Conservation (phyloP, 2,113 vertebrate genomes). For the Scomber japonicus region DNA sequence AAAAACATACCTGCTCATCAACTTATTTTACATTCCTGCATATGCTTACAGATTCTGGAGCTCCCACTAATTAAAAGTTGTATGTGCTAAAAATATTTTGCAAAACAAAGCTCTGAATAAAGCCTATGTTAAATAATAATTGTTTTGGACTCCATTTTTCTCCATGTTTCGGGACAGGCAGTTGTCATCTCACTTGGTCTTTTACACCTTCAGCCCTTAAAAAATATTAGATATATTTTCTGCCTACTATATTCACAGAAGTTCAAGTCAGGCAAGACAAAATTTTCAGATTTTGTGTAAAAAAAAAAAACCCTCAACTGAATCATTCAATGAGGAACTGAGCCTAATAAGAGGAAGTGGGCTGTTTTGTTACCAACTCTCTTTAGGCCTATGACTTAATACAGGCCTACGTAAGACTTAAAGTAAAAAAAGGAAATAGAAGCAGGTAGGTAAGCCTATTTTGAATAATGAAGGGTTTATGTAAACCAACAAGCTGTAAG, state of each 20-base stretch:
- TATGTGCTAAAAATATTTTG: constrained; percentile 61
- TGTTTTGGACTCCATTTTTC: constrained; percentile 15
- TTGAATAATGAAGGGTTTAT: not conserved
- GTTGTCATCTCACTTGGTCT: not conserved
- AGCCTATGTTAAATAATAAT: constrained; percentile 42
- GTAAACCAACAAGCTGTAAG: not conserved
- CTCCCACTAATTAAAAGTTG: constrained; percentile 35
- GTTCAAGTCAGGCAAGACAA: not conserved
- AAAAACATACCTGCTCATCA: constrained; percentile 17
- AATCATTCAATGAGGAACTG: not conserved
- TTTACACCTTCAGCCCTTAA: not conserved
- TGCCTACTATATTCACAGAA: not conserved
- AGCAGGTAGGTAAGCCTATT: not conserved
- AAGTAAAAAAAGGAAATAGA: not conserved
- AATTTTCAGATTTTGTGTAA: not conserved
- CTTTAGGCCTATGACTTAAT: too few species aligned
- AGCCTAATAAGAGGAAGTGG: constrained; percentile 23
- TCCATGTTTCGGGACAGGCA: constrained; percentile 5
- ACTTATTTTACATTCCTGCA: constrained; percentile 65
- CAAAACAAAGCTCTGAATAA: constrained; percentile 71
- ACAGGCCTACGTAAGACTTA: too few species aligned
- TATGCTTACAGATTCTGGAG: constrained; percentile 54
- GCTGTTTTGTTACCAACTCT: not conserved
- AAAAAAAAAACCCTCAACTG: not conserved
- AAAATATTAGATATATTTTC: not conserved